These are phyloP conservation scores for Ophiodon elongatus DNA, from an alignment of 2,113 vertebrate genomes.

Conservation along the genomic window DNA sequence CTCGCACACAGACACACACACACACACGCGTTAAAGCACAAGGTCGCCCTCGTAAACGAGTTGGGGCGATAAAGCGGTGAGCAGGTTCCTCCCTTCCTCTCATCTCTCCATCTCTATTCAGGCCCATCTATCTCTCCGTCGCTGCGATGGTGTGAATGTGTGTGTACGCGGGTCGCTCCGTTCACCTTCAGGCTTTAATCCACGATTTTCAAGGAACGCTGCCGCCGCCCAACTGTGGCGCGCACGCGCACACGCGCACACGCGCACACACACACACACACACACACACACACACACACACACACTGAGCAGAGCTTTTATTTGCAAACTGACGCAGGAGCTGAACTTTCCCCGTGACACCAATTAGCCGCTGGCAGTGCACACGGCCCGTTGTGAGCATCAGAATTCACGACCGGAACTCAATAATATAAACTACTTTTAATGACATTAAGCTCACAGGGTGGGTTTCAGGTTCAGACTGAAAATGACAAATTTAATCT, in stretches of 20 bases:
- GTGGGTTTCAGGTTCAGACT: constrained; percentile 49
- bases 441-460: constrained; percentile 9
- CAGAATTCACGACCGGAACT: constrained; percentile 20
- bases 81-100: constrained; percentile 61
- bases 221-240: constrained; percentile 23
- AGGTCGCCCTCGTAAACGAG: constrained; percentile 73
- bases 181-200: constrained; percentile 69
- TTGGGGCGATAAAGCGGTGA: constrained; percentile 62
- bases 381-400: not conserved
- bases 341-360: constrained; percentile 35
- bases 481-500: constrained; percentile 13
- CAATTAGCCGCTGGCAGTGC: constrained; percentile 23
- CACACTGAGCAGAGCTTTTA: not conserved
- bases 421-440: not conserved
- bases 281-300: constrained; percentile 23
- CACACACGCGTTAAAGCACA: constrained; percentile 41
- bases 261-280: constrained; percentile 12
- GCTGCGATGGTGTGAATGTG: constrained; percentile 25
- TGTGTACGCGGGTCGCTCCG: constrained; percentile 53
- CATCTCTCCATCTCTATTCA: constrained; percentile 67
- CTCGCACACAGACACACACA: constrained; percentile 8
- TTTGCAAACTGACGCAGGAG: constrained; percentile 35
- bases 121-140: constrained; percentile 62
- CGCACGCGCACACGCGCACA: constrained; percentile 12
- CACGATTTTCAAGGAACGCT: constrained; percentile 60